A percentile compares a stretch with the other conserved stretches of the same genome.
Evolutionary conservation across 2,113 vertebrate genomes (phyloP).

Genomic region (Daboia siamensis): DNA sequence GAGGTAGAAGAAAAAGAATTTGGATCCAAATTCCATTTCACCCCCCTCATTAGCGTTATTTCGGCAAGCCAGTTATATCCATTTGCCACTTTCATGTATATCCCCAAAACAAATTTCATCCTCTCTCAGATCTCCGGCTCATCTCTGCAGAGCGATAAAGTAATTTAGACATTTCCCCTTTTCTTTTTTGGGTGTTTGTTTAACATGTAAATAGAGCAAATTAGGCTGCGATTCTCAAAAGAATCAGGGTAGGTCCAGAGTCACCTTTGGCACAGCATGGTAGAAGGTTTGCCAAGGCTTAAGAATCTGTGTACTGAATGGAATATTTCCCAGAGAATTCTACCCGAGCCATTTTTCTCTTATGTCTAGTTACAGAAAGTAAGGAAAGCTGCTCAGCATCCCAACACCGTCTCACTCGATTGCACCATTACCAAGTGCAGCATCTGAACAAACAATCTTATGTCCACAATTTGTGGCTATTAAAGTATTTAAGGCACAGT

Average conservation of each 20-base stretch:
- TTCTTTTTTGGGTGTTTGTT: not conserved
- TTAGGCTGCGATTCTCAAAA: not conserved
- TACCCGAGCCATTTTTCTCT: not conserved
- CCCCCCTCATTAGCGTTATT: not conserved
- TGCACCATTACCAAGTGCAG: not conserved
- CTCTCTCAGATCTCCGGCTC: not conserved
- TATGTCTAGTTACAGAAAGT: not conserved
- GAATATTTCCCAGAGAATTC: not conserved
- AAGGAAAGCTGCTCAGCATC: not conserved
- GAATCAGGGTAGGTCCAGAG: not conserved
- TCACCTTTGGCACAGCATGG: not conserved
- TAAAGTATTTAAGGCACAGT: not conserved
- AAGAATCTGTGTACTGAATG: not conserved
- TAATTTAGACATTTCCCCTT: no score
- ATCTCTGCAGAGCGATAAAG: not conserved
- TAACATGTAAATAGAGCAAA: not conserved
- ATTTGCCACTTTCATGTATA: not conserved
- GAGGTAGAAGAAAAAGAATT: not conserved
- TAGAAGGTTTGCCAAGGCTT: not conserved
- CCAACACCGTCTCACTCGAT: not conserved
- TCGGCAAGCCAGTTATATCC: not conserved
- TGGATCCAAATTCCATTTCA: not conserved
- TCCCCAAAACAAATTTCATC: not conserved
- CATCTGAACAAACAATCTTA: not conserved
- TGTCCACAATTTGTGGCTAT: not conserved